These are phyloP conservation scores for Sisyra terminalis DNA, from an alignment of 2,888 invertebrate species.

Conservation along the genomic window DNA sequence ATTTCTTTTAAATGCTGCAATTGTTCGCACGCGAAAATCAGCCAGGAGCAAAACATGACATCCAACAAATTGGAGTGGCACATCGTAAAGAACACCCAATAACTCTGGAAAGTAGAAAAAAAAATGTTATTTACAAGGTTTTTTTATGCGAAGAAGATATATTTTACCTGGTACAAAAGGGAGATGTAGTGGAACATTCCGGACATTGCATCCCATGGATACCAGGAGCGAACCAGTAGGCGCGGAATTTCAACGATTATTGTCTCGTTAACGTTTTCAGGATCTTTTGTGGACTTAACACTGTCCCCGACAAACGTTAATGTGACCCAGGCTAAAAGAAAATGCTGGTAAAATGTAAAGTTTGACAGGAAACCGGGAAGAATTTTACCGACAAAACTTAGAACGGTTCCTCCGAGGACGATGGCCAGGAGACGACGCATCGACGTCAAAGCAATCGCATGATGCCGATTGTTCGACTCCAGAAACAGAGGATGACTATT, in stretches of 20 bases:
- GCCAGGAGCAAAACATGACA: conserved; percentile 69
- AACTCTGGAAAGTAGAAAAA: conserved; percentile 18
- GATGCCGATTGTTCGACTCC: conserved; percentile 57
- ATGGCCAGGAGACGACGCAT: conserved; percentile 56
- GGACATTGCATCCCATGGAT: conserved; percentile 58
- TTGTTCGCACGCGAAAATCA: conserved; percentile 75
- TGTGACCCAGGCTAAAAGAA: conserved; percentile 48
- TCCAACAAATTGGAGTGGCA: conserved; percentile 39
- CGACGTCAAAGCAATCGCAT: conserved; percentile 54
- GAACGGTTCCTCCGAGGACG: conserved; percentile 41
- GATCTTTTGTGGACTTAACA: conserved; percentile 44
- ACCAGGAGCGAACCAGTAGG: conserved; percentile 58
- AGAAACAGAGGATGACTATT: conserved; percentile 72
- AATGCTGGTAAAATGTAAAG: no score
- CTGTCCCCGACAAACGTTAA: conserved; percentile 71
- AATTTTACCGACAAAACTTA: conserved; percentile 43
- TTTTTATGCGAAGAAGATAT: no score
- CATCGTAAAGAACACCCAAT: conserved; percentile 26
- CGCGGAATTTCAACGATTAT: conserved; percentile 51
- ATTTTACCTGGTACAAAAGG: conserved; percentile 46
- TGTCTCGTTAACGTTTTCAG: conserved; percentile 52
- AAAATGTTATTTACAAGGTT: no score
- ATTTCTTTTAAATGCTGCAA: conserved; percentile 71
- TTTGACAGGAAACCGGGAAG: no score
- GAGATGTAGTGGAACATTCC: conserved; percentile 50